Evolutionary conservation across 2,797 vertebrate genomes (phyloP), one percentile per base, ranked within the genome.

Genomic region (Girardinus metallicus): DNA sequence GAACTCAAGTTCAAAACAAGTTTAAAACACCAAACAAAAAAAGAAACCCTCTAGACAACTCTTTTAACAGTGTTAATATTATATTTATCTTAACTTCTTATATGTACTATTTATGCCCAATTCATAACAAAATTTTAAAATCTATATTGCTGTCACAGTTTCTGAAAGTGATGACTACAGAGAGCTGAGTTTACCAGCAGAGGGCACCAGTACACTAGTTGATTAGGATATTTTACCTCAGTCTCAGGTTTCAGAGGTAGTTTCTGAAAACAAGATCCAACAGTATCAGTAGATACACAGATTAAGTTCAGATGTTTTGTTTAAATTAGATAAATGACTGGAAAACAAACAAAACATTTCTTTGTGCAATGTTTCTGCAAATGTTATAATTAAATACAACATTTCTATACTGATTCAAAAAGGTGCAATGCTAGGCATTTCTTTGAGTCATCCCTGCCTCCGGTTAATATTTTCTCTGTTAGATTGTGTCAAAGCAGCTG

Each of bases 401-500:
- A 51, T 74, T 73, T 73, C 64, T 3, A 64, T 3, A 44, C 31
- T 60, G 13, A 26, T 21, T 46, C 23, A 41, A 29, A 77, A 73
- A 34, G 7, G 29, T 77, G 44, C 73, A 75, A 21, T 39, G 75
- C 26, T 75, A 57, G 75, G 64, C 0, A 0, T 84, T 78, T 66
- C 23, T 66, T 10, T 29, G 72, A 74, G 70, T 46, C 43, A 79
- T 75, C 70, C 62, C 85, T 81, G 62, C 78, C 75, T 62, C 41
- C 60, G 79, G 73, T 31, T 64, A 18, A 6, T 64, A 62, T 34
- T 81, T 80, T 80, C 87, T 78, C 60, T 78, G 66, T 81, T 81
- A 76, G 64, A 83, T 77, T 44, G 76, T 82, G 85, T 83, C 68
- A 73, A 78, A 83, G 83, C 92, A 94, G 93, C 91, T 93, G 88